Conservation (phyloP, 2,888 invertebrate species). For the Brenthis hecate region DNA sequence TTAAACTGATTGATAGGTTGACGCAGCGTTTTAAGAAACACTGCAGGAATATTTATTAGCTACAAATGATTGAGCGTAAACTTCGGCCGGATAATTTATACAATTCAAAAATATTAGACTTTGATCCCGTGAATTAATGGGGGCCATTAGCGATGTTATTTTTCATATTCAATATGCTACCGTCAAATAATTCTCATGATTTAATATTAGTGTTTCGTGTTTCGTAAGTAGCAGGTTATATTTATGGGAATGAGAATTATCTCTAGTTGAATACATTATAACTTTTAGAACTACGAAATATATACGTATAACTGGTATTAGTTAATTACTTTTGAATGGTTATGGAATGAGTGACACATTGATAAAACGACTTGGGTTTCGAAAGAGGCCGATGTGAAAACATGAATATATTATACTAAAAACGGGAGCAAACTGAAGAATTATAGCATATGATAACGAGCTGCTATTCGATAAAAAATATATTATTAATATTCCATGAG, state of each 20-base stretch:
- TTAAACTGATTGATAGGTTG: slow-evolving; percentile 81
- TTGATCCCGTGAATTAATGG: slow-evolving; percentile 35
- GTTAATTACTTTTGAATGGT: slow-evolving; percentile 20
- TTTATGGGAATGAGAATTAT: slow-evolving; percentile 19
- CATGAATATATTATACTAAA: slow-evolving; percentile 18
- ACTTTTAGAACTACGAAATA: slow-evolving; percentile 15
- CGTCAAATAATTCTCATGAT: slow-evolving; percentile 1
- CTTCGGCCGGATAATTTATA: slow-evolving; percentile 61
- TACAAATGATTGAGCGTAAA: slow-evolving; percentile 73
- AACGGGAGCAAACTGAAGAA: slow-evolving; percentile 8
- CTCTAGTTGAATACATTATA: slow-evolving; percentile 15
- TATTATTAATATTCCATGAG: slow-evolving; percentile 1
- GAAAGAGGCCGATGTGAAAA: slow-evolving; percentile 22
- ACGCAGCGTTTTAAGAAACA: slow-evolving; percentile 77
- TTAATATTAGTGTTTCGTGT: slow-evolving; percentile 12
- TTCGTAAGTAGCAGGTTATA: slow-evolving; percentile 17
- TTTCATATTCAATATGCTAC: slow-evolving; percentile 1
- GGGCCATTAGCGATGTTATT: slow-evolving; percentile 10
- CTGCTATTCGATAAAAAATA: not conserved
- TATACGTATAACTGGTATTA: slow-evolving; percentile 7
- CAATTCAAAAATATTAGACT: slow-evolving; percentile 69
- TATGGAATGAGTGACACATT: slow-evolving; percentile 22
- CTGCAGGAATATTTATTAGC: slow-evolving; percentile 75
- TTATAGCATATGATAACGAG: slow-evolving; percentile 7
- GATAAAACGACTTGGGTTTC: slow-evolving; percentile 19